phyloP scores from a whole-genome alignment of 2,113 vertebrate species.

The Piaya cayana region DNA sequence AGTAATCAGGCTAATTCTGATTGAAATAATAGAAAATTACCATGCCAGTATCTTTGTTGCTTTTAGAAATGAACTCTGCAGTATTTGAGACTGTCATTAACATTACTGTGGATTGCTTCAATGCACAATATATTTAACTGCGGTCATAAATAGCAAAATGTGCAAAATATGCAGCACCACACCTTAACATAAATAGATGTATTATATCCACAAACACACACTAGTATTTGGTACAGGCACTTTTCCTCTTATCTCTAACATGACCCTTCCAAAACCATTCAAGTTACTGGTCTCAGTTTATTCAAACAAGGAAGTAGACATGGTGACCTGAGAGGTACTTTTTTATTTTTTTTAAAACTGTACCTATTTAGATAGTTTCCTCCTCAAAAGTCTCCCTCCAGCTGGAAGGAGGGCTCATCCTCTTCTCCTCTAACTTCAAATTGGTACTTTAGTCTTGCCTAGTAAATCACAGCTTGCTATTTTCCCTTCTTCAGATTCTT shows the following conservation, averaged over 20 bases:
- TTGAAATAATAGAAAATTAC: slow-evolving; percentile 3
- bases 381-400: background rate
- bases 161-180: background rate
- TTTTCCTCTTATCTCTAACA: background rate
- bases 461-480: background rate
- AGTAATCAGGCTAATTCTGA: background rate
- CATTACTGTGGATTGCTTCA: background rate
- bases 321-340: background rate
- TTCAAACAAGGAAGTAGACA: background rate
- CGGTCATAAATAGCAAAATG: background rate
- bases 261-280: background rate
- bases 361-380: background rate
- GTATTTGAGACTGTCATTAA: background rate
- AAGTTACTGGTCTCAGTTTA: background rate
- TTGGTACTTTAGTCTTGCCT: background rate
- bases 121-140: background rate
- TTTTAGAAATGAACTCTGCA: background rate
- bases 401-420: background rate
- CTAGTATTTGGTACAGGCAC: background rate
- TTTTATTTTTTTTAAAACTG: background rate
- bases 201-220: background rate
- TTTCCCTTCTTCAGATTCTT: background rate
- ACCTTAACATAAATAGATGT: background rate
- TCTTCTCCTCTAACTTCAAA: background rate
- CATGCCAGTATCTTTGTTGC: background rate